Evolutionary conservation across 2,888 invertebrate species (phyloP).

Genomic region (Rhagium mordax): DNA sequence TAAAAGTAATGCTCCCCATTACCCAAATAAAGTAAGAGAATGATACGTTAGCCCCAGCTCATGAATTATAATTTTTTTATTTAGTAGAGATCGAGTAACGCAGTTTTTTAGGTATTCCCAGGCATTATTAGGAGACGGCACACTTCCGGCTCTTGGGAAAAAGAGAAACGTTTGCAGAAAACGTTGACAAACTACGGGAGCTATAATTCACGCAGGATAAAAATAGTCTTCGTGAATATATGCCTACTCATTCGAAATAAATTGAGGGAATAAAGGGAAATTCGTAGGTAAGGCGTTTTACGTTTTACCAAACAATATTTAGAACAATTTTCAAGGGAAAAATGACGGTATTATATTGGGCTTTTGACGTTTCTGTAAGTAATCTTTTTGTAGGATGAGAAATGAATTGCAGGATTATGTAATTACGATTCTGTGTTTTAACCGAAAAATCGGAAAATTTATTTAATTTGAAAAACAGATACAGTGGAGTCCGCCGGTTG

Average conservation of each 20-base stretch:
- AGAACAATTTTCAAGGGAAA: too few relatives aligned
- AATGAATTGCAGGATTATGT: too few relatives aligned
- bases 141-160: neutral
- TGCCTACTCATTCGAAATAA: conserved; percentile 2
- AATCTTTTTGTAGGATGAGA: too few relatives aligned
- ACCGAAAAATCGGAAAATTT: too few relatives aligned
- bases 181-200: neutral
- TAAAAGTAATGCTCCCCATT: neutral
- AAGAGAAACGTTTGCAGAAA: neutral
- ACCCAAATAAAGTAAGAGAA: neutral
- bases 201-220: conserved; percentile 13
- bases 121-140: neutral
- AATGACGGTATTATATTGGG: too few relatives aligned
- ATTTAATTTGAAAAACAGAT: too few relatives aligned
- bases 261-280: neutral
- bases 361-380: too few relatives aligned
- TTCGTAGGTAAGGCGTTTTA: neutral
- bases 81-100: neutral
- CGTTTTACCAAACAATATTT: neutral
- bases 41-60: neutral
- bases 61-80: conserved; percentile 9
- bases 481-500: too few relatives aligned
- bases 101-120: conserved; percentile 6
- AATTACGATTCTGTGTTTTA: too few relatives aligned
- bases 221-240: neutral